These are phyloP conservation scores for Fistularia tabacaria DNA, from an alignment of 2,797 vertebrate genomes.

Conservation along the genomic window DNA sequence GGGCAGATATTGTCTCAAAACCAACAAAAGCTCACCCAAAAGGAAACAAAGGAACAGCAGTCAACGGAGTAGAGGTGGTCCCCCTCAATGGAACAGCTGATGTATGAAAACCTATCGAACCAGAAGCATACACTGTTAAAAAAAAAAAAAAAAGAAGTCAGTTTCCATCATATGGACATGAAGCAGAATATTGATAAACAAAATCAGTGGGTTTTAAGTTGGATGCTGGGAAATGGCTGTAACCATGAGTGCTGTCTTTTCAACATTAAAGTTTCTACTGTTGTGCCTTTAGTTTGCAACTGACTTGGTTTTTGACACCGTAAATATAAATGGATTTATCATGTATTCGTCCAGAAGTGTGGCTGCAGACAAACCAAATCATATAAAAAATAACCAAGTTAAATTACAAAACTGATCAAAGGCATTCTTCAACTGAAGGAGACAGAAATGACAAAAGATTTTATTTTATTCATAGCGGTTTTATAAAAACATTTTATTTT, in stretches of 20 bases:
- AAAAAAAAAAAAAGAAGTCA: constrained; percentile 16
- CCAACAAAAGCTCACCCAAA: constrained; percentile 14
- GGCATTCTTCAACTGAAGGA: too few species aligned
- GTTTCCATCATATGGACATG: constrained; percentile 23
- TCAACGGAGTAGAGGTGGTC: constrained; percentile 33
- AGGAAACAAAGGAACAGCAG: constrained; percentile 15
- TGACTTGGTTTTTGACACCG: not conserved
- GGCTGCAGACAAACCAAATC: not conserved
- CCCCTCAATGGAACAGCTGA: constrained; percentile 34
- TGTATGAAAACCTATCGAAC: constrained; percentile 36
- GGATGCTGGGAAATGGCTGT: constrained; percentile 40
- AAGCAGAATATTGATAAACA: constrained; percentile 7
- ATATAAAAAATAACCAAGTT: not conserved
- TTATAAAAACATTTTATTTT: too few species aligned
- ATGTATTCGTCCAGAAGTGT: not conserved
- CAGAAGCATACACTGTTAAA: constrained; percentile 41
- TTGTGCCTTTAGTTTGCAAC: constrained; percentile 4
- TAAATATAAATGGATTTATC: not conserved
- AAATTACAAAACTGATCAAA: not conserved
- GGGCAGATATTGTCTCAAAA: constrained; percentile 62
- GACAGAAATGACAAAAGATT: too few species aligned
- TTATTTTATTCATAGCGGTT: too few species aligned
- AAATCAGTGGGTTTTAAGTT: constrained; percentile 17
- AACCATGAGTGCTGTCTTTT: constrained; percentile 9
- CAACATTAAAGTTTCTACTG: constrained; percentile 62